Evolutionary conservation across 2,113 vertebrate species (phyloP), one percentile per base, ranked within the genome.

Genomic region (Oenanthe oenanthe): DNA sequence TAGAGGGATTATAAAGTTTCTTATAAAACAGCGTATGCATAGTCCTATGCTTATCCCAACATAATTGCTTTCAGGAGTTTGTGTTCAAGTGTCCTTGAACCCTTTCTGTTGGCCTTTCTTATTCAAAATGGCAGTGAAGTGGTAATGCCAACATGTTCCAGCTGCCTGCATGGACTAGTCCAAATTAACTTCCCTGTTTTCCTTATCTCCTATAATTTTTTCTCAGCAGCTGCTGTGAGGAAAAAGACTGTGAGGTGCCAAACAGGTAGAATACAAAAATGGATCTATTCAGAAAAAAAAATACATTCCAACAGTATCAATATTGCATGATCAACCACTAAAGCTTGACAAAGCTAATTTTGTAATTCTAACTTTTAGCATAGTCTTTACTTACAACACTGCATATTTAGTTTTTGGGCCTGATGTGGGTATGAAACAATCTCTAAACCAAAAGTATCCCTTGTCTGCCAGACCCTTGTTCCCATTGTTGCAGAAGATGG

Each of bases 391-490:
- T 95, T 93, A 75, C 43, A 61, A 72, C 58, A 92, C 60, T 40
- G 31, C 12, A 13, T 71, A 29, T 38, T 79, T 68, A 31, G 40
- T 76, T 82, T 78, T 77, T 53, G 50, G 54, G 61, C 31, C 40
- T 84, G 36, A 36, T 89, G 43, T 74, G 72, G 28, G 22, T 84
- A 87, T 75, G 65, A 86, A 79, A 78, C 25, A n/a, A 36, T 86
- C 94, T 91, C 83, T 93, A 77, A 94, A 78, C 34, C 29, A 77
- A 83, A 91, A 78, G 51, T 50, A n/a, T 66, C 63, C 60, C 60
- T 28, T 80, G 31, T 60, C 60, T 89, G 91, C 76, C 94, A 92
- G 88, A 90, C 43, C 76, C 76, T 86, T 89, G 48, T 50, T 74
- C 68, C 54, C 47, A 21, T 68, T 87, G 43, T 45, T 87, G 73